These are phyloP conservation scores for Hymenopus coronatus DNA, from an alignment of 2,888 invertebrate species.

Conservation along the genomic window DNA sequence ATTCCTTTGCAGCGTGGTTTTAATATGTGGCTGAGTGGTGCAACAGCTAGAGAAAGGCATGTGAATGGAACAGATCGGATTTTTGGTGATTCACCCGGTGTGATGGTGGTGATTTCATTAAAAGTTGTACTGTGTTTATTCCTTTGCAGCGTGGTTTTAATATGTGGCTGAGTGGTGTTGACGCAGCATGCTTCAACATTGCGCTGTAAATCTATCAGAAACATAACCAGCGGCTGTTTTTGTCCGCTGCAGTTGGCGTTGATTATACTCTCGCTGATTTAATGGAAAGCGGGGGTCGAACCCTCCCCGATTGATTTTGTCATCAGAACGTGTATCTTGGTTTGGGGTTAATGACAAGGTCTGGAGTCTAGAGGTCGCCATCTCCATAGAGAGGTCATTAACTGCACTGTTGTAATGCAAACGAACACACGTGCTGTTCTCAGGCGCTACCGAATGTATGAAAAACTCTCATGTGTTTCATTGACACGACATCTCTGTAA, in stretches of 20 bases:
- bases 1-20: too few species aligned
- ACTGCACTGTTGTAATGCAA: not conserved
- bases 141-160: too few species aligned
- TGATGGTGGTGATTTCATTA: too few species aligned
- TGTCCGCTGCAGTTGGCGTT: not conserved
- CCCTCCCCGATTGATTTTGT: not conserved
- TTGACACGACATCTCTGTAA: too few species aligned
- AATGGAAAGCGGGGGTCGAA: not conserved
- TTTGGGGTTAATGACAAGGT: not conserved
- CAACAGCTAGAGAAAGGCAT: too few species aligned
- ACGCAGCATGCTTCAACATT: not conserved
- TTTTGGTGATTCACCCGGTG: too few species aligned
- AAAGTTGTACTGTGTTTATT: too few species aligned
- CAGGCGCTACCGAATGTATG: too few species aligned
- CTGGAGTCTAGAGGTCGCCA: not conserved
- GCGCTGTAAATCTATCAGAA: not conserved
- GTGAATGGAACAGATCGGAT: too few species aligned
- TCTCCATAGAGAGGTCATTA: not conserved
- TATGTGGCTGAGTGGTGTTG: too few species aligned
- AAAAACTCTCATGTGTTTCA: too few species aligned
- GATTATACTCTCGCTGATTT: not conserved
- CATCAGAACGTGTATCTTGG: not conserved
- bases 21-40: too few species aligned
- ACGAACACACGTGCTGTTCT: not conserved
- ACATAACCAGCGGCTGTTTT: not conserved